These are phyloP conservation scores for Passerculus sandwichensis DNA, from an alignment of 2,797 vertebrate genomes.

Conservation along the genomic window DNA sequence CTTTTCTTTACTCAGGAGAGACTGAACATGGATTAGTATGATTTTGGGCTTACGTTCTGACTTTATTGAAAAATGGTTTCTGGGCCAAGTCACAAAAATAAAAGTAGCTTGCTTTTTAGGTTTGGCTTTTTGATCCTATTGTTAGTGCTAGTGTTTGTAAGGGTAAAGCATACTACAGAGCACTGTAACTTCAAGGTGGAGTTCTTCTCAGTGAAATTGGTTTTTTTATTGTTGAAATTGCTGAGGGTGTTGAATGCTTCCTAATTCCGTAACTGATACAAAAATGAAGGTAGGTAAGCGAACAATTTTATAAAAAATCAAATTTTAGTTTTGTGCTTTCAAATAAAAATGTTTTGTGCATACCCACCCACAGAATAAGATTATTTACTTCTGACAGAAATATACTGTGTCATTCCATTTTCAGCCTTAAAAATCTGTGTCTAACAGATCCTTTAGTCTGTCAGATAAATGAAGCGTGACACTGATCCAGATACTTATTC, in stretches of 20 bases:
- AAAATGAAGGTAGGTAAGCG: neutral
- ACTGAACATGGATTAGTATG: neutral
- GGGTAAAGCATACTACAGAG: neutral
- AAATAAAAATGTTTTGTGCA: neutral
- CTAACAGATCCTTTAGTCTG: neutral
- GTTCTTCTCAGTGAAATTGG: neutral
- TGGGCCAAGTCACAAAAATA: neutral
- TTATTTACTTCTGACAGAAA: neutral
- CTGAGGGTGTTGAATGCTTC: neutral
- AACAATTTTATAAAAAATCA: neutral
- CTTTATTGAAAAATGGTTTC: neutral
- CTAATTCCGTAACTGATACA: neutral
- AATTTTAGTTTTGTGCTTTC: neutral
- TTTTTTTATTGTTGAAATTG: neutral
- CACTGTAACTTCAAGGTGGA: neutral
- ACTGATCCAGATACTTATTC: slow-evolving; percentile 5
- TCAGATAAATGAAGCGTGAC: neutral
- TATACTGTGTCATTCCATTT: slow-evolving; percentile 8
- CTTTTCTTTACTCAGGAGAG: neutral
- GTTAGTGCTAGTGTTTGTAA: neutral
- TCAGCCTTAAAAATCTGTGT: neutral
- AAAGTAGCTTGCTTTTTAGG: neutral
- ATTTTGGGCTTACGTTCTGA: neutral
- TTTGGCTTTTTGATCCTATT: neutral
- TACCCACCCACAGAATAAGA: neutral